These are phyloP conservation scores for Fistularia tabacaria DNA, from an alignment of 2,797 vertebrate genomes.

Conservation along the genomic window DNA sequence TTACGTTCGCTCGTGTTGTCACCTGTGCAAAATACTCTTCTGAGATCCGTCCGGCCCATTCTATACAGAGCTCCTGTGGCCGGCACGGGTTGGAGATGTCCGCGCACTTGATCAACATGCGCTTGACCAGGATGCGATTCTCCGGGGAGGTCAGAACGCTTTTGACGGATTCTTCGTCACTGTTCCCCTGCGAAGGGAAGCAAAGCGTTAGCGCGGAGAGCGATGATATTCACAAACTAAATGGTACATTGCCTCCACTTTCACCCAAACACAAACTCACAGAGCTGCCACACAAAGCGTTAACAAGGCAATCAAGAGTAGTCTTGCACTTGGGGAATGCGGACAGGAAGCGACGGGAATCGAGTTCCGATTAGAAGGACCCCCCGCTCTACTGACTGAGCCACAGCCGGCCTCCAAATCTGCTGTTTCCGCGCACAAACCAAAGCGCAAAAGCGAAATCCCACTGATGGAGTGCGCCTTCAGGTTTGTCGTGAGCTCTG, in stretches of 20 bases:
- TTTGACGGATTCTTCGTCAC: slow-evolving; percentile 79
- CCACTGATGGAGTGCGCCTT: too few relatives aligned
- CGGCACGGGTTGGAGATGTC: slow-evolving; percentile 96
- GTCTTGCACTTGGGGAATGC: too few relatives aligned
- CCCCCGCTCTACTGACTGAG: too few relatives aligned
- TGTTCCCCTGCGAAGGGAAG: slow-evolving; percentile 62
- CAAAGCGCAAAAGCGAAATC: too few relatives aligned
- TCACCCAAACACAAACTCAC: too few relatives aligned
- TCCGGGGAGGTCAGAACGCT: slow-evolving; percentile 84
- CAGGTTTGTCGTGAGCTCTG: too few relatives aligned
- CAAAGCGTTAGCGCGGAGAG: background rate
- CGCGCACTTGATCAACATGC: slow-evolving; percentile 96
- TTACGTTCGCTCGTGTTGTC: background rate
- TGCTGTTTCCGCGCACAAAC: too few relatives aligned
- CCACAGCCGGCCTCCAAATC: too few relatives aligned
- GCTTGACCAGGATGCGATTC: slow-evolving; percentile 91
- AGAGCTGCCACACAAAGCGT: too few relatives aligned
- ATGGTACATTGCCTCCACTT: background rate
- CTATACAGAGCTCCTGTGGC: slow-evolving; percentile 86
- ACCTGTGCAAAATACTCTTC: slow-evolving; percentile 99
- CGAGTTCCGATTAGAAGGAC: too few relatives aligned
- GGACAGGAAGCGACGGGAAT: too few relatives aligned
- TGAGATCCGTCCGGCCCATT: slow-evolving; percentile 95
- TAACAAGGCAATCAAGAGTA: too few relatives aligned
- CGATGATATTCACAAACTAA: slow-evolving; percentile 4